Base-by-base conservation (phyloP, 2,888 invertebrate genomes). In the Chalcosyrphus nemorum region DNA sequence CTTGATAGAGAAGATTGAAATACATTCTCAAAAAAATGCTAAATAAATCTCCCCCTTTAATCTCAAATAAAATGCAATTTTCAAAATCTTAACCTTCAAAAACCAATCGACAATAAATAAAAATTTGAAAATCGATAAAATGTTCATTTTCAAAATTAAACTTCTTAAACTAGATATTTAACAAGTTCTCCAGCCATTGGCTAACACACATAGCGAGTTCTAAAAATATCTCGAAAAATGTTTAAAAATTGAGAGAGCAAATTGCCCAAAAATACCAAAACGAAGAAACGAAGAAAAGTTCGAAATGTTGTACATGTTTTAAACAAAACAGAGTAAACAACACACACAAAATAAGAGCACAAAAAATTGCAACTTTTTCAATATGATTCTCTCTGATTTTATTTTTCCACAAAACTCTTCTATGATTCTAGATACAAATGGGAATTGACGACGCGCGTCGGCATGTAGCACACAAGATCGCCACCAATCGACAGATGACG, bases 141-240 rank as follows among this genome's bases (percentile, higher is more conserved):
- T 43, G 45, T 13, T 65, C 45, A 66, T 50, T 66, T 15, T 57
- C 47, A 65, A 47, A 66, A 38, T 38, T 50, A 65, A 75, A 57
- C 38, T 66, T 50, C 29, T 68, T 76, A 76, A 76, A 66, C 68
- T 43, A 76, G 38, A 68, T 68, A 66, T 59, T 52, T 21, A 52
- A 68, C 52, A 61, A 59, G 29, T 66, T 76, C 66, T 76, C 76
- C 68, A 76, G 66, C 66, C 50, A 54, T 66, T 35, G 13, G 9
- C 24, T 19, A 35, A 17, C 27, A 38, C 65, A 35, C 17, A 54
- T 56, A 24, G 24, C 38, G 43, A 2, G 11, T 9, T 75, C 75
- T 75, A 75, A 66, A 75, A 66, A 75, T 75, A 75, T 32, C 57
- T 11, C 24, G n/a, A 35, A n/a, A 45, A 35, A 38, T 74, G 63